Base-by-base conservation (phyloP, 2,888 invertebrate species). In the Ptychoptera albimana region DNA sequence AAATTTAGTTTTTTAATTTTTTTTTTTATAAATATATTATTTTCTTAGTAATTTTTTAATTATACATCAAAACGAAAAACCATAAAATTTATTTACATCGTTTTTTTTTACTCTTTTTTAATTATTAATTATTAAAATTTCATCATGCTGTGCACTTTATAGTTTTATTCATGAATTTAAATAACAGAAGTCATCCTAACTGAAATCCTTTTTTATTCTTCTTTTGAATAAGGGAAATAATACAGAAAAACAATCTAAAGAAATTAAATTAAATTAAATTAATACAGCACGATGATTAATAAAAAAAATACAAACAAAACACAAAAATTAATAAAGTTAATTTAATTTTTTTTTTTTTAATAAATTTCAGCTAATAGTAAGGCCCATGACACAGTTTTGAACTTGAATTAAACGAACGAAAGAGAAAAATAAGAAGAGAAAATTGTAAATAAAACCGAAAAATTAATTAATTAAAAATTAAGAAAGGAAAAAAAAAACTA, bases 21-120 rank as follows among this genome's bases (percentile, higher is more conserved):
- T 29, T 80, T 80, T 80, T 79, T 77, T 79, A 79, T 79, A 79
- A 74, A 31, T 43, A 14, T 16, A 36, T 9, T 32, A 39, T 41
- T 15, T 37, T 42, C 37, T 37, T 37, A 43, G 40, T 41, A 37
- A 41, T 47, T 37, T 34, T 23, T 23, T 5, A 23, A 23, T 23
- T 23, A 5, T 23, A 23, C 23, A 23, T 23, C 23, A 23, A 23
- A 23, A 23, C 23, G 23, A 23, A 23, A 23, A 23, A 11, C 8
- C 32, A 13, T 13, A 39, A 34, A 23, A 23, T 23, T 23, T 38
- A 35, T 38, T 31, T 40, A 42, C 37, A 15, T 46, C 44, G 34
- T 39, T 34, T 45, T 45, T 35, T 10, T 38, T 48, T 42, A 39
- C 39, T 44, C 43, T 41, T 41, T 43, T 29, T 36, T 36, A 36